Evolutionary conservation across 2,113 vertebrate genomes (phyloP).

Genomic region (Daphoenositta chrysoptera): DNA sequence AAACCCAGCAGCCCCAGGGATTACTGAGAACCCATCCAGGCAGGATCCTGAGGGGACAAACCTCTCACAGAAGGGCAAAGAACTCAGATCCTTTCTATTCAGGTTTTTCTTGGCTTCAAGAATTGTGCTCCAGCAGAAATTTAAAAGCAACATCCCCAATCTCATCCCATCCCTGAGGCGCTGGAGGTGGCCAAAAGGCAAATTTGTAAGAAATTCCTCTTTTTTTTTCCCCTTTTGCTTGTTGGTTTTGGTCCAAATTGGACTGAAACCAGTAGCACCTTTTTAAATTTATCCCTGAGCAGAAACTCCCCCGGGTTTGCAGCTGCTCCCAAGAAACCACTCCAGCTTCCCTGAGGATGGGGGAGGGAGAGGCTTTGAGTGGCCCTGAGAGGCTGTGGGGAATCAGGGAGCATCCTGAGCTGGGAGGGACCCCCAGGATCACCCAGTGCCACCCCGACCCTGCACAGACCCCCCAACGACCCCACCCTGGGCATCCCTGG

Average conservation of each 20-base stretch:
- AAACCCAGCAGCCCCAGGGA: not conserved
- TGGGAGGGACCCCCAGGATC: accelerated
- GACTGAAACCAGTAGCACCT: not conserved
- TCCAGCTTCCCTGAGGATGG: not conserved
- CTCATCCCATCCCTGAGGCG: not conserved
- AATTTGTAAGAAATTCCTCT: not conserved
- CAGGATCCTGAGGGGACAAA: not conserved
- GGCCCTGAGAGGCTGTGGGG: not conserved
- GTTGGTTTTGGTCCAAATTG: conserved; percentile 7
- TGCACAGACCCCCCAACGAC: accelerated
- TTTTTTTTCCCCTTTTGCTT: not conserved
- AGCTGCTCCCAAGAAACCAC: not conserved
- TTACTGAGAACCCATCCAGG: not conserved
- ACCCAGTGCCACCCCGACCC: not conserved
- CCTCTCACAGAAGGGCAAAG: not conserved
- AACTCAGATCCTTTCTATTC: not conserved
- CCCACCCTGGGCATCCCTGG: not conserved
- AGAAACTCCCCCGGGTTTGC: conserved; percentile 5
- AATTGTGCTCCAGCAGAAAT: not conserved
- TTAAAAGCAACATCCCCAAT: not conserved
- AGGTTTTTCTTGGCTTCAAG: not conserved
- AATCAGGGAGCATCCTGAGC: not conserved
- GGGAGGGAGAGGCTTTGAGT: not conserved
- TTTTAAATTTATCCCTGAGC: not conserved
- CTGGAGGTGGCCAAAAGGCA: not conserved